phyloP scores from a whole-genome alignment of 2,113 vertebrate species.

The Myrmophylax atrothorax region DNA sequence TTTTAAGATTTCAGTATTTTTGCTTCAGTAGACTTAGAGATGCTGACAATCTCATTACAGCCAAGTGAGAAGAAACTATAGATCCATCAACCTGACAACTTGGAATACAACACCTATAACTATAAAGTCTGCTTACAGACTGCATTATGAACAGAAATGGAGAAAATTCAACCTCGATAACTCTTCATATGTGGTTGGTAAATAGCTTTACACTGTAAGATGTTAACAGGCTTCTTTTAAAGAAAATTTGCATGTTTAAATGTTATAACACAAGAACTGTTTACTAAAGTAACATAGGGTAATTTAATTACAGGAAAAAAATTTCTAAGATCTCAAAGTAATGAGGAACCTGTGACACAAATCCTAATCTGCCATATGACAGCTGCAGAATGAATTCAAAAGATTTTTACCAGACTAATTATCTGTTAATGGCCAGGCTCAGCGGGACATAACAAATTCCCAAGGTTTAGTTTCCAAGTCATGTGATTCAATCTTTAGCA shows the following conservation, averaged over 20 bases:
- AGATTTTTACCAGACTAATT: conserved; percentile 76
- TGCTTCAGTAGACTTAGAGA: background rate
- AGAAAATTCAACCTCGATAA: background rate
- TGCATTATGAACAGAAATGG: background rate
- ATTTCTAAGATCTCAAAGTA: background rate
- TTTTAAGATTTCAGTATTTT: background rate
- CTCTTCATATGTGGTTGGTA: background rate
- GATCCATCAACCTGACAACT: background rate
- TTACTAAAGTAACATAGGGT: background rate
- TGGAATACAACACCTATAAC: background rate
- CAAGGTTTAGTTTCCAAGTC: conserved; percentile 60
- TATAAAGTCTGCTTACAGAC: background rate
- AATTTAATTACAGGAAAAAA: conserved; percentile 12
- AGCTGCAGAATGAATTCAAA: conserved; percentile 74
- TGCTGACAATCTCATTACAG: background rate
- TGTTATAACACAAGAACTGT: background rate
- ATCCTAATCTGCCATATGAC: conserved; percentile 69
- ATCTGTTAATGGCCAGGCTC: conserved; percentile 71
- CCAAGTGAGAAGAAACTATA: background rate
- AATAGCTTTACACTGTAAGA: background rate
- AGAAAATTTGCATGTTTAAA: background rate
- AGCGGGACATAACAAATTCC: conserved; percentile 67
- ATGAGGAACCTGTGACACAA: conserved; percentile 51
- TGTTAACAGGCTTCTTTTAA: background rate
- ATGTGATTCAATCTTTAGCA: conserved; percentile 46